Evolutionary conservation across 2,888 invertebrate genomes (phyloP), one percentile per base, ranked within the genome.

Genomic region (Callosobruchus maculatus): DNA sequence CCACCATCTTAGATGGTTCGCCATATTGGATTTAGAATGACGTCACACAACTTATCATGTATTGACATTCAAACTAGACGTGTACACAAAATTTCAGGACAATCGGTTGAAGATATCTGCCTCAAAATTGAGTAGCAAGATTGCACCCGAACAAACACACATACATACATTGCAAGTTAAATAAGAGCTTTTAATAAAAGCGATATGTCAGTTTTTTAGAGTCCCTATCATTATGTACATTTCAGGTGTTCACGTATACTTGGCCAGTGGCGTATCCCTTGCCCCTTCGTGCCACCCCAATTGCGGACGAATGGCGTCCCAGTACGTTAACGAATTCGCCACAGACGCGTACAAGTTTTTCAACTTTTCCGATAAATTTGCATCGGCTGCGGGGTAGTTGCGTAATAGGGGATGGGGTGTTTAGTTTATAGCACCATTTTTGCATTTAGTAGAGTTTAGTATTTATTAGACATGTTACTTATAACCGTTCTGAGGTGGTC

Each of bases 221-320:
- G n/a, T n/a, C n/a, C n/a, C n/a, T n/a, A n/a, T n/a, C n/a, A n/a
- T 49, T 49, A 18, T 49, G 49, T 81, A 76, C 82, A 81, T 87
- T 87, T 82, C 86, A 87, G 87, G 87, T 84, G 80, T 85, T 81
- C 85, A 87, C 83, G 79, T 86, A 78, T 83, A 85, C 81, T 83
- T 86, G 85, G 84, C 84, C 81, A 85, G 81, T 78, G 86, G 85
- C 81, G 82, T 85, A 79, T 81, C 84, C 80, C 83, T 87, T 85
- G 86, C 84, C 84, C 85, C 85, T 81, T 84, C 86, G 82, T 87
- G 86, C 85, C 86, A 86, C 84, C 86, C 86, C 81, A 81, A 87
- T 83, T 87, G 87, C 82, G 84, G 85, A 81, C 82, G 82, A 81
- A 82, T 86, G 81, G 83, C 84, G 79, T 73, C 80, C 71, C 77